A percentile compares a stretch with the other conserved stretches of the same genome.
These are phyloP conservation scores for Trematocara variabile DNA, from an alignment of 2,113 vertebrate species.

Conservation along the genomic window DNA sequence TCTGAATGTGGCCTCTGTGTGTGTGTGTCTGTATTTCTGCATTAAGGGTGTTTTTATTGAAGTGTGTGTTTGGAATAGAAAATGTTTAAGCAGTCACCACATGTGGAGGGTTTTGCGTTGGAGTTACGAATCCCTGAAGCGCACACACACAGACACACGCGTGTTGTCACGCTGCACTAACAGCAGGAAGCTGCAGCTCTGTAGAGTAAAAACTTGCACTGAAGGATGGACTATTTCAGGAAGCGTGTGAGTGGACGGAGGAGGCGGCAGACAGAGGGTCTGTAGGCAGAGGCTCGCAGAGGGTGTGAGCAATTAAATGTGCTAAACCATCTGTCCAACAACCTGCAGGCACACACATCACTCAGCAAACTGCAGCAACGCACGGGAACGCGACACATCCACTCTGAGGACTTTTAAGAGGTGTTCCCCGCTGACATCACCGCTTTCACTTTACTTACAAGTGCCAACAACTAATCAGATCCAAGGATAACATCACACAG, in stretches of 20 bases:
- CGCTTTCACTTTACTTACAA: not conserved
- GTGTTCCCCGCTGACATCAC: not conserved
- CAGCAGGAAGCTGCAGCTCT: not conserved
- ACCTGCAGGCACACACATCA: conserved; percentile 86
- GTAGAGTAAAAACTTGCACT: not conserved
- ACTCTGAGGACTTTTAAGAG: not conserved
- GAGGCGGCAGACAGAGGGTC: conserved; percentile 14
- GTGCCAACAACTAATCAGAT: not conserved
- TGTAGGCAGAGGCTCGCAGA: conserved; percentile 76
- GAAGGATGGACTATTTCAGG: not conserved
- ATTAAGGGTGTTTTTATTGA: not conserved
- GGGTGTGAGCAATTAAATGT: conserved; percentile 92
- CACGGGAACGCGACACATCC: not conserved
- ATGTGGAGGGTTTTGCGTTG: not conserved
- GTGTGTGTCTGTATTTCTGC: not conserved
- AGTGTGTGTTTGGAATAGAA: not conserved
- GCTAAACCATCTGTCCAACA: conserved; percentile 91
- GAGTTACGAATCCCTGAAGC: not conserved
- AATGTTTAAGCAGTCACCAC: not conserved
- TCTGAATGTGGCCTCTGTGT: conserved; percentile 50
- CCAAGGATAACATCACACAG: not conserved
- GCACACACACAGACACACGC: rapidly evolving
- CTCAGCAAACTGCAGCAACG: conserved; percentile 81
- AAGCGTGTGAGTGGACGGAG: not conserved
- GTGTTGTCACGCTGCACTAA: not conserved